Conservation (phyloP, 2,113 vertebrate genomes). For the Cochlearius cochlearius region DNA sequence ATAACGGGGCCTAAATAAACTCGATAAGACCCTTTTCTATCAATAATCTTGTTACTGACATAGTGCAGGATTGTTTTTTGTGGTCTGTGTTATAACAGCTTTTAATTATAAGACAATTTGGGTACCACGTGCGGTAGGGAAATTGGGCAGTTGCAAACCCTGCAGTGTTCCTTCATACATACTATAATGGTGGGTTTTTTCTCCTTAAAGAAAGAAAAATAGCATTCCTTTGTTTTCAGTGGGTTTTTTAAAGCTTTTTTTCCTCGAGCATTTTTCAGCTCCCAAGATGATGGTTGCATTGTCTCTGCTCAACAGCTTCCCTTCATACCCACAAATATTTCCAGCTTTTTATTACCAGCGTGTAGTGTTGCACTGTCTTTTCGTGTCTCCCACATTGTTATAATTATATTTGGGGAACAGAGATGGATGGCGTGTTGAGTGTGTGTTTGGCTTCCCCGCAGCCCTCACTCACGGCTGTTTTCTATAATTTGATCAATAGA, state of each 20-base stretch:
- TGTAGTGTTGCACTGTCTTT: not conserved
- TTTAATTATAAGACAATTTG: not conserved
- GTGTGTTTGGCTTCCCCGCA: not conserved
- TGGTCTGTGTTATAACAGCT: not conserved
- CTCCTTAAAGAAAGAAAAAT: not conserved
- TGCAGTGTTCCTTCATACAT: not conserved
- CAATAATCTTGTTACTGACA: not conserved
- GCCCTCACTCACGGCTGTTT: not conserved
- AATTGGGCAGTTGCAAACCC: not conserved
- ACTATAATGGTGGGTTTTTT: not conserved
- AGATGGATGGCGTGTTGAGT: not conserved
- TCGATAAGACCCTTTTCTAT: not conserved
- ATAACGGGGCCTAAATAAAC: not conserved
- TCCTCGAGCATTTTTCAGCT: not conserved
- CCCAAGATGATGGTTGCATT: not conserved
- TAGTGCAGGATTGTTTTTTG: not conserved
- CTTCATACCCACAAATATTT: not conserved
- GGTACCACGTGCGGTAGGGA: not conserved
- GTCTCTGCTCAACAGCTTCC: not conserved
- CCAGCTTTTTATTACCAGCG: not conserved
- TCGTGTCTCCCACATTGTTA: not conserved
- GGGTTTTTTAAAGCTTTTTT: not conserved
- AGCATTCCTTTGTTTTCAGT: not conserved
- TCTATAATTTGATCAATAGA: not conserved
- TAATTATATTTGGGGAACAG: not conserved